Conservation (phyloP, 1,140 invertebrate genomes). For the Spodoptera frugiperda region DNA sequence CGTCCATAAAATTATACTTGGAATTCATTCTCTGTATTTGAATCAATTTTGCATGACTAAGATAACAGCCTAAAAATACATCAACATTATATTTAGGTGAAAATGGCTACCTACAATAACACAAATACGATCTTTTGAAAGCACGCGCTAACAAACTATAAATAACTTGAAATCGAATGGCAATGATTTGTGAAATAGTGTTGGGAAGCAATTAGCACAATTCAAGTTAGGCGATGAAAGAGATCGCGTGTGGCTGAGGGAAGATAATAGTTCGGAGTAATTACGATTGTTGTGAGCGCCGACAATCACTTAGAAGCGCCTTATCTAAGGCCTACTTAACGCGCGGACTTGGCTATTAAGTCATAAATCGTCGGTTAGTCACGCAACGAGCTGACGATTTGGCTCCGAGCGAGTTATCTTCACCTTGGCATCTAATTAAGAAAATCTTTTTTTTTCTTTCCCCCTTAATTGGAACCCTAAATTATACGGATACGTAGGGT, state of each 20-base stretch:
- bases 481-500: slow-evolving; percentile 34
- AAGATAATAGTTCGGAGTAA: slow-evolving; percentile 83
- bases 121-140: slow-evolving; percentile 11
- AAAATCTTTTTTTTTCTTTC: slow-evolving; percentile 60
- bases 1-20: neutral
- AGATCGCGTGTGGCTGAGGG: slow-evolving; percentile 77
- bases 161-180: slow-evolving; percentile 17
- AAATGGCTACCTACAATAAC: too few relatives aligned
- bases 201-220: slow-evolving; percentile 74
- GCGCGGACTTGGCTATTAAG: slow-evolving; percentile 80
- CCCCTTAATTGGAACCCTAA: slow-evolving; percentile 51
- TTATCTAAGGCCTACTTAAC: slow-evolving; percentile 84
- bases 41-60: neutral
- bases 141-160: neutral
- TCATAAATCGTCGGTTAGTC: slow-evolving; percentile 81
- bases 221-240: slow-evolving; percentile 72
- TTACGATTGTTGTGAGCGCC: slow-evolving; percentile 84
- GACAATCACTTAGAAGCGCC: slow-evolving; percentile 85
- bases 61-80: neutral
- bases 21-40: slow-evolving; percentile 21
- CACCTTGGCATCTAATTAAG: slow-evolving; percentile 69
- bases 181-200: slow-evolving; percentile 49
- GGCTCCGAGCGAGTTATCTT: slow-evolving; percentile 76
- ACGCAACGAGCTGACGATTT: slow-evolving; percentile 81
- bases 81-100: too few relatives aligned